Evolutionary conservation across 2,888 invertebrate genomes (phyloP), one percentile per base, ranked within the genome.

Genomic region (Colletes collaris): DNA sequence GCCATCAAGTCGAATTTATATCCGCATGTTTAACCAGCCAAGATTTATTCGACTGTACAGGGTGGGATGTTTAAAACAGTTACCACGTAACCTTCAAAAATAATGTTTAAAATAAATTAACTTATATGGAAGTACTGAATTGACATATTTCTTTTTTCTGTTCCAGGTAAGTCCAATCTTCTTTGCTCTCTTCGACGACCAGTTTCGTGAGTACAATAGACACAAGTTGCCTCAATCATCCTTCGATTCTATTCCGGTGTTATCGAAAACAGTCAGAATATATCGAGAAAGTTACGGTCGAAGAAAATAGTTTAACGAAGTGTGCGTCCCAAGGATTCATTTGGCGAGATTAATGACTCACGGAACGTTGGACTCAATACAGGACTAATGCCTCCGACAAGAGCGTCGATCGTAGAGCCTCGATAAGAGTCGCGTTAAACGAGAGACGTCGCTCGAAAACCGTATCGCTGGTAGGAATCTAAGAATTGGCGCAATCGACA

Each of bases 151-250:
- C 16, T 2, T 46, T 40, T 63, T 49, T 76, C 44, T 82, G 86
- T 86, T 82, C 64, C 64, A 76, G 79, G 76, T 76, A 78, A 84
- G 79, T 82, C 27, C 58, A 16, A 19, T 37, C 19, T 56, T 2
- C 46, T 19, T 8, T 46, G 2, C 0, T 19, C 0, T 27, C 35
- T 16, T 19, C 5, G 19, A 10, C 3, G 2, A 6, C 40, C 40
- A 6, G 6, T 46, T 7, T 16, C 8, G 68, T 53, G 37, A 60
- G 64, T 76, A 76, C 27, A 2, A 27, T 27, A 27, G 27, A 27
- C 27, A 27, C 27, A 27, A 27, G 27, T 27, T 27, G 27, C 27
- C 27, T 2, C 40, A 40, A 40, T 40, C 6, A 40, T 40, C 40
- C 3, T 40, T 40, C 27, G 2, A 27, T 27, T 27, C 27, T 2